Conservation (phyloP, 2,113 vertebrate genomes). For the Tachysurus fulvidraco region DNA sequence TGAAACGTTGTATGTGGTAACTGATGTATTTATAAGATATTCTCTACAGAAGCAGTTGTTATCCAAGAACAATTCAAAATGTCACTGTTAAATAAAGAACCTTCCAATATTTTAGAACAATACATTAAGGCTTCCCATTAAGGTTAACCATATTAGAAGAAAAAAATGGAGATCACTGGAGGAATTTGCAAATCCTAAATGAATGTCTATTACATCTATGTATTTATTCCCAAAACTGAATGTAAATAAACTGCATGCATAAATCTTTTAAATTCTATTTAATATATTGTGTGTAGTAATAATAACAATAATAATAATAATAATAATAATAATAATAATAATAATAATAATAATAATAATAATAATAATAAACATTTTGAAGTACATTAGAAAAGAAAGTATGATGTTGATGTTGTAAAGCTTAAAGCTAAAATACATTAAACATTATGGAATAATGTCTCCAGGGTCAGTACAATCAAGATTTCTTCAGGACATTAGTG, state of each 20-base stretch:
- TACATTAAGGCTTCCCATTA: not conserved
- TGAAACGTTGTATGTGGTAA: not conserved
- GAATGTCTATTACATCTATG: not conserved
- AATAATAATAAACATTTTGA: not conserved
- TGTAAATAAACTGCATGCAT: not conserved
- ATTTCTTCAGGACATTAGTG: not conserved
- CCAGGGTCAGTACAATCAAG: not conserved
- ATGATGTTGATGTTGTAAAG: not conserved
- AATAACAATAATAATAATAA: not conserved
- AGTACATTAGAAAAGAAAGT: not conserved
- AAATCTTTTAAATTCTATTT: not conserved
- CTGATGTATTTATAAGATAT: slow-evolving; percentile 17
- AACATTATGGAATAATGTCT: not conserved
- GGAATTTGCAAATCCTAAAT: not conserved
- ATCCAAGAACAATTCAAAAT: slow-evolving; percentile 6
- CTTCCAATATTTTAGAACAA: not conserved
- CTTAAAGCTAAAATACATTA: not conserved
- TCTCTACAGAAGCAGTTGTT: not conserved
- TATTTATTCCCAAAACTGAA: not conserved
- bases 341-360: not conserved
- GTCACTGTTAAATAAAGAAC: not conserved
- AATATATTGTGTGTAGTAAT: not conserved
- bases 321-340: too few relatives aligned
- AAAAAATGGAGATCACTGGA: not conserved
- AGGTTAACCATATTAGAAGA: not conserved